A percentile compares a stretch with the other conserved stretches of the same genome.
Evolutionary conservation across 2,888 invertebrate genomes (phyloP).

Genomic region (Elegia similella): DNA sequence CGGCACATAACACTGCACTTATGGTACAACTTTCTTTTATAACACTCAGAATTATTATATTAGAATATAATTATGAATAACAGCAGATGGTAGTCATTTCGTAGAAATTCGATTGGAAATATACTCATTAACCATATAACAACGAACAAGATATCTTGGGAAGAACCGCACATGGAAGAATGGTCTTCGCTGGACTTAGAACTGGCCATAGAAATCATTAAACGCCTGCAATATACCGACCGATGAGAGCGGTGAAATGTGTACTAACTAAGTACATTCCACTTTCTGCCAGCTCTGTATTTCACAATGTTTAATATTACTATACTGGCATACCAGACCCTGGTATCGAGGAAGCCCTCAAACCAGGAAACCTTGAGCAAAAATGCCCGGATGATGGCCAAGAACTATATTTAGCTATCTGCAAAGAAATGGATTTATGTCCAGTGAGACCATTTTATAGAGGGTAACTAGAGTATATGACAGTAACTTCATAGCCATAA

Average conservation of each 20-base stretch:
- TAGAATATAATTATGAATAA: no score
- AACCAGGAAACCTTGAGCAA: constrained; percentile 35
- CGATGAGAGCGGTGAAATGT: constrained; percentile 50
- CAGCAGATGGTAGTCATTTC: no score
- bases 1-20: no score
- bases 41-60: no score
- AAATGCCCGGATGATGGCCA: constrained; percentile 45
- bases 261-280: constrained; percentile 45
- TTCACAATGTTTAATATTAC: constrained; percentile 39
- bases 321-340: constrained; percentile 46
- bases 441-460: constrained; percentile 40
- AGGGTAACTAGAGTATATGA: constrained; percentile 35
- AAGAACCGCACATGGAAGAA: constrained; percentile 39
- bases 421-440: constrained; percentile 37
- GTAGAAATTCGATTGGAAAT: no score
- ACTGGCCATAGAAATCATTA: constrained; percentile 28
- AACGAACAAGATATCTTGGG: constrained; percentile 29
- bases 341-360: constrained; percentile 42
- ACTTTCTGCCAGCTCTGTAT: constrained; percentile 44
- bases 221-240: constrained; percentile 32
- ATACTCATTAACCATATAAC: no score
- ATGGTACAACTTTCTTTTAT: no score
- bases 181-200: constrained; percentile 35
- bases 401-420: constrained; percentile 44
- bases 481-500: constrained; percentile 38